Base-by-base conservation (phyloP, 2,888 invertebrate species). In the Caenorhabditis sp. region DNA sequence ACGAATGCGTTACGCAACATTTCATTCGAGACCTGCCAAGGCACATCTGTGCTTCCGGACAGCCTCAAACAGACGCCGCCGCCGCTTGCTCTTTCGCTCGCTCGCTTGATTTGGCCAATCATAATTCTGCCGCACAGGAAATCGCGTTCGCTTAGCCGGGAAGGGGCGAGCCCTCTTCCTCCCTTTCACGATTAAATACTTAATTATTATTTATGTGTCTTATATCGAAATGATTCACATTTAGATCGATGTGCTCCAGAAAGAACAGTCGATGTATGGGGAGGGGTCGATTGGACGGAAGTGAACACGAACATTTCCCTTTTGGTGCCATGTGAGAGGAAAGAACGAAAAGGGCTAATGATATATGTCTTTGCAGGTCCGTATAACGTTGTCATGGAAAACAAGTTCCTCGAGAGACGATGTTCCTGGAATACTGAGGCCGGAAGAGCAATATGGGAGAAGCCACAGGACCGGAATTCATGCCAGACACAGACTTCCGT, bases 251-350 rank as follows among this genome's bases (percentile, higher is more conserved):
- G 88, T 72, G 37, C 61, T 6, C 58, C 81, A 7, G 86, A 88
- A 72, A 82, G 83, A 45, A 75, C 80, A 3, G 73, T 86, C 24
- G 86, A 86, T n/a, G 56, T 71, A 5, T 88, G 83, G 59, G 88
- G 88, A 24, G 85, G 85, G 50, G 71, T 88, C 26, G 83, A 86
- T 41, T 88, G 88, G 88, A 83, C 83, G 7, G 78, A 78, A 39
- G 77, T 77, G 9, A 71, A 79, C 27, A 70, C 77, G 17, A 81
- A 81, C 22, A 63, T 55, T n/a, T 77, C 79, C 1, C 43, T 79
- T 13, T 35, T 62, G 41, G 48, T 81, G 22, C 72, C 74, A 39
- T 81, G 81, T 79, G 27, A 50, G 32, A 52, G 11, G 26, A 4
- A 24, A 24, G 26, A 37, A 37, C 13, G 20, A 17, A 15, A 15